These are phyloP conservation scores for Dicaeum eximium DNA, from an alignment of 2,113 vertebrate species.

Conservation along the genomic window DNA sequence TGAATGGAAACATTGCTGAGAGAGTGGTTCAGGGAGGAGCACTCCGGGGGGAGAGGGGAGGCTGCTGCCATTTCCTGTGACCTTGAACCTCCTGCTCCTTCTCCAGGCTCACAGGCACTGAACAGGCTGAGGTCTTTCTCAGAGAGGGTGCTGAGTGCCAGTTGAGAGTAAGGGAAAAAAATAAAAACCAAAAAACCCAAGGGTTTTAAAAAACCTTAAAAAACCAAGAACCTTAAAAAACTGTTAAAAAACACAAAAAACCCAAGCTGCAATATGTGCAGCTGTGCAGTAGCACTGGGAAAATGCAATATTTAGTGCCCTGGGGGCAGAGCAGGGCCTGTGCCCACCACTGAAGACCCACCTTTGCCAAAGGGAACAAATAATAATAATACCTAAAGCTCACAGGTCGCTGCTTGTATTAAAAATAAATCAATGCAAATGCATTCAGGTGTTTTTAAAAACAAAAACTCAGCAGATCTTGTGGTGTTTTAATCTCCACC, in stretches of 20 bases:
- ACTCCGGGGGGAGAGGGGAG: fast-evolving
- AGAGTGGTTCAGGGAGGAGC: neutral
- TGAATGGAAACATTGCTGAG: neutral
- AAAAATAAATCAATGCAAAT: conserved; percentile 23
- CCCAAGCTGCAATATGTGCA: too few relatives aligned
- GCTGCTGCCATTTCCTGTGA: neutral
- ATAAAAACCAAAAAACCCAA: neutral
- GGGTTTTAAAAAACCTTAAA: too few relatives aligned
- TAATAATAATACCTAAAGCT: neutral
- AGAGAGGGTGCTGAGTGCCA: neutral
- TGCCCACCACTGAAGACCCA: neutral
- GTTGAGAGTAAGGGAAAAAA: fast-evolving
- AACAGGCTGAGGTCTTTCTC: neutral
- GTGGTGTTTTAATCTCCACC: neutral
- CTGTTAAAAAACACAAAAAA: too few relatives aligned
- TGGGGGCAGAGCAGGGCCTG: neutral
- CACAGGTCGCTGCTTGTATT: neutral
- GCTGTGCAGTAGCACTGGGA: fast-evolving
- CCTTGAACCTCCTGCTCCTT: neutral
- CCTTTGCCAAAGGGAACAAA: neutral
- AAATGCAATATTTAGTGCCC: neutral
- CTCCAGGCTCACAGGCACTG: neutral
- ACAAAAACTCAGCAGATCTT: neutral
- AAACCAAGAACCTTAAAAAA: too few relatives aligned
- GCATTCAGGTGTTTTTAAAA: neutral